phyloP scores from a whole-genome alignment of 1,140 invertebrate species.

The Microplitis mediator region DNA sequence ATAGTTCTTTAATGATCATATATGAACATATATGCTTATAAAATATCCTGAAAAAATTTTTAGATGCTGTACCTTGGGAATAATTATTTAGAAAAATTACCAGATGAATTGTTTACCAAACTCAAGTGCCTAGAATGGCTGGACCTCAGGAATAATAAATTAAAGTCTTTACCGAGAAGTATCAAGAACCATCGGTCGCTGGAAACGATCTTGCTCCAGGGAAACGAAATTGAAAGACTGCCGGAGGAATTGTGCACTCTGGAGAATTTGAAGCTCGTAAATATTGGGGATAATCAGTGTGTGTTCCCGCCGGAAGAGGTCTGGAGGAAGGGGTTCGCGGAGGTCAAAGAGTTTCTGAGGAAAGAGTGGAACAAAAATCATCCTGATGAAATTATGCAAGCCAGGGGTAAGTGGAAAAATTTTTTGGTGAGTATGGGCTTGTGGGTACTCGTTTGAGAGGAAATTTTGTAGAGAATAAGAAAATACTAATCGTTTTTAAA shows the following conservation, averaged over 20 bases:
- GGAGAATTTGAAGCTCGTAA: slow-evolving; percentile 61
- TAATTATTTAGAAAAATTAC: slow-evolving; percentile 60
- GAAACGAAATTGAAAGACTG: slow-evolving; percentile 63
- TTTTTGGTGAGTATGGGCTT: too few species aligned
- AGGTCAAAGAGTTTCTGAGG: slow-evolving; percentile 59
- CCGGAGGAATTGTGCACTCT: slow-evolving; percentile 64
- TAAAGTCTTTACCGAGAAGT: slow-evolving; percentile 59
- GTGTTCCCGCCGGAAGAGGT: slow-evolving; percentile 60
- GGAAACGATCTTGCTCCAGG: slow-evolving; percentile 65
- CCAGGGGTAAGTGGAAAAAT: slow-evolving; percentile 21
- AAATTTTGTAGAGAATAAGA: too few species aligned
- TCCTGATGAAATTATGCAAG: slow-evolving; percentile 39
- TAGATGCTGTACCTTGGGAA: slow-evolving; percentile 66
- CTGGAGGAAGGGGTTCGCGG: slow-evolving; percentile 54
- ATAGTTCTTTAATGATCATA: too few species aligned
- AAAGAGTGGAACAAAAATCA: slow-evolving; percentile 55
- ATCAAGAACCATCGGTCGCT: slow-evolving; percentile 62
- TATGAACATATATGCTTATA: too few species aligned
- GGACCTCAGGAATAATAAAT: slow-evolving; percentile 65
- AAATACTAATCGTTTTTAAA: too few species aligned
- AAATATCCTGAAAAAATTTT: slow-evolving; percentile 25
- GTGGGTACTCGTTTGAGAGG: too few species aligned
- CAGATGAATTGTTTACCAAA: slow-evolving; percentile 61
- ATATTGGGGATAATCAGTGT: slow-evolving; percentile 63
- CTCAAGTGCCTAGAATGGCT: slow-evolving; percentile 64